A percentile compares a stretch with the other conserved stretches of the same genome.
Conservation (phyloP, 2,888 invertebrate genomes). For the Melanargia galathea region DNA sequence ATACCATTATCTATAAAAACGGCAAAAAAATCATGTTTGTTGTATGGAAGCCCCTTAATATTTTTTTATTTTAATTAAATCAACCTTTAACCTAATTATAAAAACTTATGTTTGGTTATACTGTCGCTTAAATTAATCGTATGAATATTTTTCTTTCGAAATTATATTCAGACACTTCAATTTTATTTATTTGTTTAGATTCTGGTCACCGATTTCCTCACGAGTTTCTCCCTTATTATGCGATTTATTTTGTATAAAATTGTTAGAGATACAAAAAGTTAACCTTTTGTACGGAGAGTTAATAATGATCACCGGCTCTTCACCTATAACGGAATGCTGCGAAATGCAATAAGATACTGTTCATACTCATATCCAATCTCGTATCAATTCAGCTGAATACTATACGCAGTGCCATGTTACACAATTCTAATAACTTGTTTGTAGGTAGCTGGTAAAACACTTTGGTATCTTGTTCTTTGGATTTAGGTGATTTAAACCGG, state of each 20-base stretch:
- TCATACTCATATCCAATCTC: constrained; percentile 21
- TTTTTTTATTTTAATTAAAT: too few relatives aligned
- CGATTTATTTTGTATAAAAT: not conserved
- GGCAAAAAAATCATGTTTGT: too few relatives aligned
- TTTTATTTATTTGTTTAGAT: too few relatives aligned
- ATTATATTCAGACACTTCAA: too few relatives aligned
- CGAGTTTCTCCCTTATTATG: too few relatives aligned
- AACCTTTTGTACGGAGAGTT: not conserved
- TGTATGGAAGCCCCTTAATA: too few relatives aligned
- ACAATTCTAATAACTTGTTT: constrained; percentile 26
- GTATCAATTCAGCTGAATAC: constrained; percentile 21
- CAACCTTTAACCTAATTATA: too few relatives aligned
- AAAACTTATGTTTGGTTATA: too few relatives aligned
- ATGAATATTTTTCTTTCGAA: too few relatives aligned
- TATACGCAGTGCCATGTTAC: constrained; percentile 28
- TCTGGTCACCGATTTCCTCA: too few relatives aligned
- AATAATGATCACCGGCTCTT: not conserved
- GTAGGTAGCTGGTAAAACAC: not conserved
- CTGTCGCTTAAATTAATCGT: too few relatives aligned
- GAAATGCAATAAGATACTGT: constrained; percentile 33
- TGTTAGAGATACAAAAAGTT: not conserved
- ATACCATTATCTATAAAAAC: too few relatives aligned
- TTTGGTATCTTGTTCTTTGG: constrained; percentile 3
- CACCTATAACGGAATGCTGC: constrained; percentile 18
- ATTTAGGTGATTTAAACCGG: constrained; percentile 2